These are phyloP conservation scores for Rhagologus leucostigma DNA, from an alignment of 2,113 vertebrate genomes.

Conservation along the genomic window DNA sequence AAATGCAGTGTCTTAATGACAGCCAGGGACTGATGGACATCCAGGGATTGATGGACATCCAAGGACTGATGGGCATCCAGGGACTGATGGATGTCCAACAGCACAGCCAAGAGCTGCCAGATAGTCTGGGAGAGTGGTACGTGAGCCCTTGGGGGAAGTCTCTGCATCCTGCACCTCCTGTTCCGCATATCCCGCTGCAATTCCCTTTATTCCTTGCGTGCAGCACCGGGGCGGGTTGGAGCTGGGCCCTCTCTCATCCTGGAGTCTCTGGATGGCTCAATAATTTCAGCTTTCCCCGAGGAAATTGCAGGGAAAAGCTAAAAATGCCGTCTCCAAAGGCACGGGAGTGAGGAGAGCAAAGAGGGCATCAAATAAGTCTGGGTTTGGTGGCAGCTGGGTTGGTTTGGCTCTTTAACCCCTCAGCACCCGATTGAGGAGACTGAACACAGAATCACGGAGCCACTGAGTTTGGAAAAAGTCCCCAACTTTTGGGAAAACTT, in stretches of 20 bases:
- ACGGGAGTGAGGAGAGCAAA: background rate
- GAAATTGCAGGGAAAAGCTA: background rate
- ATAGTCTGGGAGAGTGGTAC: background rate
- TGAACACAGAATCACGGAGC: background rate
- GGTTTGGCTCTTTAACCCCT: background rate
- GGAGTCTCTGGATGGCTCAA: background rate
- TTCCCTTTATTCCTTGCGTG: background rate
- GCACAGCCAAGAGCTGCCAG: background rate
- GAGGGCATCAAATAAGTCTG: accelerated
- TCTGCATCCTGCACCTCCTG: background rate
- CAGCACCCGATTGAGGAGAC: background rate
- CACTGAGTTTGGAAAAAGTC: background rate
- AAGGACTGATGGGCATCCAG: background rate
- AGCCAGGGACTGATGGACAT: background rate
- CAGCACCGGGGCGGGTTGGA: background rate
- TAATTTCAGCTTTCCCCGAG: background rate
- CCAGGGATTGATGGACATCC: background rate
- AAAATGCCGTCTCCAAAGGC: background rate
- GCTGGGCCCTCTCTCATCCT: background rate
- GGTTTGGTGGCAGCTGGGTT: background rate
- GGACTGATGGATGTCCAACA: background rate
- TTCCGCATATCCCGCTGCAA: background rate
- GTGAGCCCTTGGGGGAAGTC: background rate
- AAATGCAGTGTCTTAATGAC: accelerated
- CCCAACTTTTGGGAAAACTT: background rate